Evolutionary conservation across 1,140 invertebrate species (phyloP).

Genomic region (Drosophila cardini): DNA sequence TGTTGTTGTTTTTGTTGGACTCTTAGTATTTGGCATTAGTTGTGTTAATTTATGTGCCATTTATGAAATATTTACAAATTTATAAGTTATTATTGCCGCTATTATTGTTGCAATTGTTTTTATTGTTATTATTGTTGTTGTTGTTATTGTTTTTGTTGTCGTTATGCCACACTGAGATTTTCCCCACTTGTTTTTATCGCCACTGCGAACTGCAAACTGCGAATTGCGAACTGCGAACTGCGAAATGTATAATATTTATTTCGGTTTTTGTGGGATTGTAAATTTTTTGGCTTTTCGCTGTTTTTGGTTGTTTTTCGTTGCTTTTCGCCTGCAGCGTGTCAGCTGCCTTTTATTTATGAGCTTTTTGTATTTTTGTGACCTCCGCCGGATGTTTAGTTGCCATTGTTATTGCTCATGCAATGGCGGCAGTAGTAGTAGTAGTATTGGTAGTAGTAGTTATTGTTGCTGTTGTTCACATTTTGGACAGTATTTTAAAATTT

Average conservation of each 20-base stretch:
- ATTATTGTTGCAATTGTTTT: conserved; percentile 21
- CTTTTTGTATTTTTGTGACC: conserved; percentile 61
- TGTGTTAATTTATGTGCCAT: conserved; percentile 81
- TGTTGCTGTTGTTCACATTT: conserved; percentile 19
- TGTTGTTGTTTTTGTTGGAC: conserved; percentile 43
- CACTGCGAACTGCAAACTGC: conserved; percentile 7
- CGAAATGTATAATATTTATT: conserved; percentile 34
- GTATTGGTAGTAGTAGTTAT: conserved; percentile 23
- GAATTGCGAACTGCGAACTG: conserved; percentile 1
- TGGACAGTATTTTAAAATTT: conserved; percentile 48
- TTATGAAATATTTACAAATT: conserved; percentile 82
- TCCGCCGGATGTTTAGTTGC: conserved; percentile 79
- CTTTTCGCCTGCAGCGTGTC: conserved; percentile 54
- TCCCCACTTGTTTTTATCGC: conserved; percentile 55
- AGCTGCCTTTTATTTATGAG: conserved; percentile 71
- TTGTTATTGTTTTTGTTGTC: conserved; percentile 11
- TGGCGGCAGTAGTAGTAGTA: conserved; percentile 22
- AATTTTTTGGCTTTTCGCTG: conserved; percentile 40
- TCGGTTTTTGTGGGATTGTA: conserved; percentile 49
- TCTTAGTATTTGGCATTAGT: conserved; percentile 66
- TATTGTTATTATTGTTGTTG: conserved; percentile 21
- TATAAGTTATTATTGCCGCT: conserved; percentile 68
- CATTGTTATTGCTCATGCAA: conserved; percentile 44
- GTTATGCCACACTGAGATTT: conserved; percentile 41
- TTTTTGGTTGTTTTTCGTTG: conserved; percentile 31